phyloP scores from a whole-genome alignment of 2,113 vertebrate species.

The Ranitomeya variabilis region DNA sequence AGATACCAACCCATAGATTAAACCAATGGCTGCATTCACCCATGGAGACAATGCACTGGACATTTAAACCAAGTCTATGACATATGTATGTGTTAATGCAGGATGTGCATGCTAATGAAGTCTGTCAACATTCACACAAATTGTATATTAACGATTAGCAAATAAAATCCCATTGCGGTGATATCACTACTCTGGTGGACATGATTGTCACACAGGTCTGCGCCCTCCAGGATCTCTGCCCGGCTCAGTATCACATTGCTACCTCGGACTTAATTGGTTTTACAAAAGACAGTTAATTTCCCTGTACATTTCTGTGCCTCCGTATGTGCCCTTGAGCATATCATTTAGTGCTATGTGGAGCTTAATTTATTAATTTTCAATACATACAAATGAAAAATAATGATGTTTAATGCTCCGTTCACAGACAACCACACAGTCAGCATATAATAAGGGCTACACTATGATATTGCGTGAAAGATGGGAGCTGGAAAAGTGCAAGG shows the following conservation, averaged over 20 bases:
- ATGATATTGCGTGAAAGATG: background rate
- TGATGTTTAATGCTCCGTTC: constrained; percentile 1
- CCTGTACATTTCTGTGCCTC: background rate
- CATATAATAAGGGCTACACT: background rate
- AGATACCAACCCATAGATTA: background rate
- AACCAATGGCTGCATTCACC: background rate
- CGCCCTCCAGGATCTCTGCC: background rate
- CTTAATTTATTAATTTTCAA: background rate
- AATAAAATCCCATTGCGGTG: background rate
- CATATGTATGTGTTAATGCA: background rate
- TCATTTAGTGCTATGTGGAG: background rate
- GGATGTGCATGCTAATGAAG: background rate
- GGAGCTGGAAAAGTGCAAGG: background rate
- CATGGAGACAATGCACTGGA: background rate
- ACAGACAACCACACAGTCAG: background rate
- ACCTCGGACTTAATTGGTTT: no score
- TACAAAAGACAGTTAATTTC: constrained; percentile 8
- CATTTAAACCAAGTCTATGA: no score
- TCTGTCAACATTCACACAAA: background rate
- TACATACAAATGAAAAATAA: background rate
- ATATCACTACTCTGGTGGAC: background rate
- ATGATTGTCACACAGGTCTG: constrained; percentile 16
- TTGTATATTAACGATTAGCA: background rate
- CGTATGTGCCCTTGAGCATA: background rate
- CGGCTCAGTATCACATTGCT: background rate